Base-by-base conservation (phyloP, 2,113 vertebrate species). In the Scomber japonicus region DNA sequence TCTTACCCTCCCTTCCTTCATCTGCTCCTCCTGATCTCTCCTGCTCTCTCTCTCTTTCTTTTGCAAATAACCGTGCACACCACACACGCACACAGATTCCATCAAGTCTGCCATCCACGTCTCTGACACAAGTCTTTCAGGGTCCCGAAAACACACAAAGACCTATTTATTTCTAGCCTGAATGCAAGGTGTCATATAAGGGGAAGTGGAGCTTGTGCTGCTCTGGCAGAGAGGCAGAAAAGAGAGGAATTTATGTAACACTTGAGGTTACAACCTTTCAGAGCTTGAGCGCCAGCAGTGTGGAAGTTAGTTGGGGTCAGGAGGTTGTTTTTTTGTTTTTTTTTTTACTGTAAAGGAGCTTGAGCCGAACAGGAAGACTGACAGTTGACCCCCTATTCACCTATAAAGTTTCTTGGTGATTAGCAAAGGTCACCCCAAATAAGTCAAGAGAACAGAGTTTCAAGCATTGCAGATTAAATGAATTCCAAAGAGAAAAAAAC, bases 131-230 rank as follows among this genome's bases (percentile, higher is more conserved):
- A 57, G 67, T 77, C 72, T 82, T 82, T 75, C 82, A 82, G 51
- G 45, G 50, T 10, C 17, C 87, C 61, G 16, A 55, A 61, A 24
- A 12, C 71, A 59, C 31, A 89, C 83, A 88, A 91, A 87, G 71
- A 79, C 49, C 68, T 71, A 66, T 87, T 89, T 87, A 85, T 83
- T 65, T 24, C 59, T 14, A 55, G 48, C 40, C 61, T 79, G 75
- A 75, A 81, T 78, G 40, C 51, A 82, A 83, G 81, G 71, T 86
- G 87, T 86, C 81, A 71, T 80, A 17, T 69, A 78, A 83, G 69
- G 19, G 76, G 68, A 79, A 89, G 81, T 61, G 70, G 61, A 84
- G 76, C 24, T 56, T 57, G 71, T 35, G 30, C 16, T 0, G 12
- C 27, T 56, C 55, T 61, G 61, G n/a, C 27, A 53, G 46, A 50